Base-by-base conservation (phyloP, 2,113 vertebrate species). In the Ginglymostoma cirratum region DNA sequence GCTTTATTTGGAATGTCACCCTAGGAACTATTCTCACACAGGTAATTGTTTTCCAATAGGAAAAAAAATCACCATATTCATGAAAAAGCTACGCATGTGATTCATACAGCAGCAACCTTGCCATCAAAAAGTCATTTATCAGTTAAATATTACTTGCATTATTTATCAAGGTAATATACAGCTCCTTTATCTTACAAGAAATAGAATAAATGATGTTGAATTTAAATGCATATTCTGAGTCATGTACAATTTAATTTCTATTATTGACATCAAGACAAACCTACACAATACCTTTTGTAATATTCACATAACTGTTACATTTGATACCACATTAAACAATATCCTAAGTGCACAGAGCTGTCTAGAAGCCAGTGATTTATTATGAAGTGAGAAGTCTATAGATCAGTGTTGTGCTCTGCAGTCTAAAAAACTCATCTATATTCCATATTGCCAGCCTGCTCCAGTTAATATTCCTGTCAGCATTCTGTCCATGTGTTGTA, bases 361-460 rank as follows among this genome's bases (percentile, higher is more conserved):
- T 98, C 97, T 97, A 97, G 98, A 98, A 97, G 96, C 97, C 97
- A 98, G 98, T 98, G 98, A 98, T 98, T 98, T 98, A 98, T 98
- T 98, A 98, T 98, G 97, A 97, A 98, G 97, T 97, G 96, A 97
- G 97, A 97, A 97, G 97, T 98, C 97, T 97, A 97, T 97, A 97
- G 97, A 96, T 98, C 96, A 97, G 97, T 98, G 97, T 97, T 97
- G 97, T 97, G 97, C 98, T 98, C 97, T 97, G 97, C 97, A 97
- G 97, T 98, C 97, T 97, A 98, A 98, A 98, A 98, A 98, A 97
- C 98, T 98, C 97, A 98, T 98, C 98, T 98, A 98, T 98, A 98
- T 98, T 98, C 98, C 97, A 98, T 98, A 98, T 98, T 97, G 98
- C 94, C 97, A 96, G 97, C 96, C 97, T 97, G 97, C 97, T 97